These are phyloP conservation scores for Phainopepla nitens DNA, from an alignment of 2,113 vertebrate genomes.

Conservation along the genomic window DNA sequence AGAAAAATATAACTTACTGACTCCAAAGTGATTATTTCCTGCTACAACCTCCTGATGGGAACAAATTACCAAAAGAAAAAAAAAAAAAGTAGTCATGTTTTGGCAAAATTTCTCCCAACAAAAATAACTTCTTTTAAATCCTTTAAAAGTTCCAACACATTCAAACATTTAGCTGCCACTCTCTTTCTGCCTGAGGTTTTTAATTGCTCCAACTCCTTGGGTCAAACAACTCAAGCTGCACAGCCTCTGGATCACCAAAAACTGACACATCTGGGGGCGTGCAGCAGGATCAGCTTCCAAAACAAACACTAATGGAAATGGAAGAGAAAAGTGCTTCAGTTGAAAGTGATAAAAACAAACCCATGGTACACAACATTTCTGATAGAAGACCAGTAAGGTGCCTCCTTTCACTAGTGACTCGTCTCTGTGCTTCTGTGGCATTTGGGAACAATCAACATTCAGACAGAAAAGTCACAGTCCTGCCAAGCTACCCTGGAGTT, in stretches of 20 bases:
- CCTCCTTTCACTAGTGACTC: neutral
- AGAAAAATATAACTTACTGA: neutral
- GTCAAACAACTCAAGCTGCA: neutral
- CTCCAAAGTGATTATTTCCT: neutral
- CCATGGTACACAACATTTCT: neutral
- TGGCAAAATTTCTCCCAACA: neutral
- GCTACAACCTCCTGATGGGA: neutral
- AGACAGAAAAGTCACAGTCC: neutral
- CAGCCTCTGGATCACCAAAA: neutral
- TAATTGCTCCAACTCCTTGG: neutral
- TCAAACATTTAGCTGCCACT: neutral
- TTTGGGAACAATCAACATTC: neutral
- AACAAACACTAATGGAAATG: neutral
- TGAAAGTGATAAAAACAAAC: neutral
- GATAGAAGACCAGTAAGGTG: neutral
- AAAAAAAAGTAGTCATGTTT: neutral
- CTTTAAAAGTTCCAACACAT: neutral
- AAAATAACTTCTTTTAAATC: neutral
- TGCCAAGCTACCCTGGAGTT: neutral
- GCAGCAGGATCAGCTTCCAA: neutral
- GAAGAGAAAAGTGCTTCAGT: constrained; percentile 22
- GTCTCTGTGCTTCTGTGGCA: neutral
- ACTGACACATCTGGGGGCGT: neutral
- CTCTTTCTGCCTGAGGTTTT: neutral
- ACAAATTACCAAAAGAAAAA: neutral